phyloP scores from a whole-genome alignment of 2,797 vertebrate genomes.

The Sebastes kiyomatsui region DNA sequence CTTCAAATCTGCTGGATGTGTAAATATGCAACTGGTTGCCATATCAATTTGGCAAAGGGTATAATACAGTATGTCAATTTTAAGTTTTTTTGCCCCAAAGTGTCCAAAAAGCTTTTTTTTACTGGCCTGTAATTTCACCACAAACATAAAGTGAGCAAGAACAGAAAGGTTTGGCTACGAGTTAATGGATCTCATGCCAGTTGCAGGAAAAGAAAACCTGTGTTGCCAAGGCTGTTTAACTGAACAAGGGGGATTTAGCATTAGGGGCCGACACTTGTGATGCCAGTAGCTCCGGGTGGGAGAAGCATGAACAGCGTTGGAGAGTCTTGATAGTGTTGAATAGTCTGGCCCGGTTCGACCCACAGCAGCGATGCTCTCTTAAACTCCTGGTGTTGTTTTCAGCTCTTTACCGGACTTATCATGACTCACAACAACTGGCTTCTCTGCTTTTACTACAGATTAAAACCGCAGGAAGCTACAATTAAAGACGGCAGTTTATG shows the following conservation, averaged over 20 bases:
- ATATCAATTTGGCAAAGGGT: background rate
- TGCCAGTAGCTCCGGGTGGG: background rate
- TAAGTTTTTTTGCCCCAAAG: background rate
- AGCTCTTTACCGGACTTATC: background rate
- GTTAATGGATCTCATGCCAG: background rate
- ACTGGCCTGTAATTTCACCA: background rate
- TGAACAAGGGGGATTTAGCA: background rate
- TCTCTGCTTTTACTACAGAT: background rate
- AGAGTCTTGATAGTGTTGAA: background rate
- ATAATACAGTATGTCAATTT: background rate
- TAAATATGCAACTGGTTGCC: background rate
- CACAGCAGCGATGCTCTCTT: background rate
- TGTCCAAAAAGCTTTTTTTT: background rate
- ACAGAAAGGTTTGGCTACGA: background rate
- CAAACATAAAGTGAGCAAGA: background rate
- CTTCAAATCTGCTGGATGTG: too few relatives aligned
- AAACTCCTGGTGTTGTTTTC: background rate
- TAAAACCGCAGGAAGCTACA: constrained; percentile 16
- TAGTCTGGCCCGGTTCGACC: background rate
- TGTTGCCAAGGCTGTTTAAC: background rate
- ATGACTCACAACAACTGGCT: background rate
- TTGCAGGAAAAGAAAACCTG: background rate
- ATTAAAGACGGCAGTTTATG: constrained; percentile 2
- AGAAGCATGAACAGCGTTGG: background rate
- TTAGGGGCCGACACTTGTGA: background rate